Evolutionary conservation across 2,888 invertebrate genomes (phyloP), one percentile per base, ranked within the genome.

Genomic region (Microdon myrmicae): DNA sequence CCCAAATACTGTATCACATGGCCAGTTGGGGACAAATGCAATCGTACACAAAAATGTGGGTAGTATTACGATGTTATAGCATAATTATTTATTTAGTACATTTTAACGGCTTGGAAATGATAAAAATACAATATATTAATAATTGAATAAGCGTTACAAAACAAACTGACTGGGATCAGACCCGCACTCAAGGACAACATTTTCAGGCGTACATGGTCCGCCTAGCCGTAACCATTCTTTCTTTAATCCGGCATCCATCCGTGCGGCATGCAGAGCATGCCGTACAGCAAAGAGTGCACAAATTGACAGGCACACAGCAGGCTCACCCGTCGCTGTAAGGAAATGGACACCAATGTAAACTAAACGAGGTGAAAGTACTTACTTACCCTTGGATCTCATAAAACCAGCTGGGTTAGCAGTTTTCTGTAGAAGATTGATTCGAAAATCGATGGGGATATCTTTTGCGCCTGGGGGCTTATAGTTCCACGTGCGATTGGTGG

Each of bases 401-500:
- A 90, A 85, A 9, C 90, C 90, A 5, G 79, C 73, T 1, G 84
- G 82, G 75, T 90, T 90, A 6, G 83, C 80, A 14, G 85, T 82
- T 71, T 89, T 87, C 68, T 86, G 84, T 23, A 85, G 80, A 64
- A 92, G 84, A 66, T 86, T 86, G 3, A 91, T 81, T 61, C 89
- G 84, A 68, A 91, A 87, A 75, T 91, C 89, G 10, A 86, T 83
- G 0, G 91, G 90, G 71, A 91, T 90, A 68, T 91, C 91, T 72
- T 89, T 90, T 0, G 86, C 84, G 0, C 89, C 89, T 0, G 90
- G 90, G 2, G 87, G 85, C 70, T 90, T 90, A 71, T 91, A 91
- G 38, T 84, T 89, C 93, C 92, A 94, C 2, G 92, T 92, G 39
- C 90, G 84, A 70, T 88, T 85, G 1, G 91, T 91, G 4, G 89